Conservation (phyloP, 2,888 invertebrate species). For the Rotaria magnacalcarata region DNA sequence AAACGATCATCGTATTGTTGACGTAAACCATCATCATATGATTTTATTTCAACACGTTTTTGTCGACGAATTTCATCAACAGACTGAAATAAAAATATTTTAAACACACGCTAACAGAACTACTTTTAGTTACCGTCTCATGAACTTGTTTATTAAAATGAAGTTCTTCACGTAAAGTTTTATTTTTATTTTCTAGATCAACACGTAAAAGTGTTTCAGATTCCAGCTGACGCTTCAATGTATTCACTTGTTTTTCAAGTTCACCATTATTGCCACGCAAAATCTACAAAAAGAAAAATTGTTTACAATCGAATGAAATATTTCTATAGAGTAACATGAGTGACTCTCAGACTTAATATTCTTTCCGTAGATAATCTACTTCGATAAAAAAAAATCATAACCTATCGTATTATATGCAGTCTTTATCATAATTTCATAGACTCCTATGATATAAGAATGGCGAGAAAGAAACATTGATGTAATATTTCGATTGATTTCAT, state of each 20-base stretch:
- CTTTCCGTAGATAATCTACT: no score
- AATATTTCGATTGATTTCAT: no score
- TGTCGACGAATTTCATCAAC: slow-evolving; percentile 79
- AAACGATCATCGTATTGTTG: slow-evolving; percentile 88
- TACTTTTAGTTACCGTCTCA: slow-evolving; percentile 51
- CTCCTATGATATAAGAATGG: no score
- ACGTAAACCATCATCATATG: slow-evolving; percentile 85
- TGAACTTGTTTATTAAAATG: slow-evolving; percentile 72
- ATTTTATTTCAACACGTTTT: slow-evolving; percentile 84
- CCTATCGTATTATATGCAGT: no score
- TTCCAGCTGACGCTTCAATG: slow-evolving; percentile 80
- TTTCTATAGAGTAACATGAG: no score
- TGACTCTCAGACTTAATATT: no score
- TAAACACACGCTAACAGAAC: no score
- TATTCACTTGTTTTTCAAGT: slow-evolving; percentile 72
- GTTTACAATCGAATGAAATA: background rate
- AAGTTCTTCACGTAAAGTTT: slow-evolving; percentile 77
- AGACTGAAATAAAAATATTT: slow-evolving; percentile 64
- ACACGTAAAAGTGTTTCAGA: slow-evolving; percentile 86
- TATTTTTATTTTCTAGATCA: slow-evolving; percentile 75
- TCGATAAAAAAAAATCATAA: no score
- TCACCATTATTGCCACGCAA: slow-evolving; percentile 64
- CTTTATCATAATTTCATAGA: no score
- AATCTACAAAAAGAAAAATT: slow-evolving; percentile 63
- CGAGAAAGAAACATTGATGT: no score